phyloP scores from a whole-genome alignment of 2,888 invertebrate genomes.

The Melangyna quadrimaculata region DNA sequence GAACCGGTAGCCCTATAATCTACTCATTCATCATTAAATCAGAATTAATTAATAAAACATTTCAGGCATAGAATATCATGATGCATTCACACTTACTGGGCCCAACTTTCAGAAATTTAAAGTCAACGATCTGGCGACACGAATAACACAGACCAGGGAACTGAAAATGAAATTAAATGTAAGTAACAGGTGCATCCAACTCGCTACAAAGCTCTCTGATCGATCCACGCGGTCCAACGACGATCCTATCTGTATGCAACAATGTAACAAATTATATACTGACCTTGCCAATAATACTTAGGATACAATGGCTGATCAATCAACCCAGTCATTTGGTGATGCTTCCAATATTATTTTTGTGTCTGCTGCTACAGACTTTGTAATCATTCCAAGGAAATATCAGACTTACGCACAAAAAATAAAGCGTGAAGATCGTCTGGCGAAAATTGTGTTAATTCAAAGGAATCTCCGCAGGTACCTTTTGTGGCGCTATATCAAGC shows the following conservation, averaged over 20 bases:
- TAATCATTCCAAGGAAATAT: slow-evolving; percentile 84
- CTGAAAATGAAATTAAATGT: slow-evolving; percentile 80
- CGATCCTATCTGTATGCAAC: background rate
- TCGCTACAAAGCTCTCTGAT: background rate
- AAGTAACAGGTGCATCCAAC: slow-evolving; percentile 61
- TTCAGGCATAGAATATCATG: slow-evolving; percentile 86
- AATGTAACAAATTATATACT: background rate
- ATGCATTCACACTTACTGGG: slow-evolving; percentile 91
- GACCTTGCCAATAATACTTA: slow-evolving; percentile 48
- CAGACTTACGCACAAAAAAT: slow-evolving; percentile 85
- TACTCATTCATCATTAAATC: slow-evolving; percentile 5
- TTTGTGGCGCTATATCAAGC: slow-evolving; percentile 81
- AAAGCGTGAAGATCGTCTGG: slow-evolving; percentile 83
- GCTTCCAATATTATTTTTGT: slow-evolving; percentile 80
- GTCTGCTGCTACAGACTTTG: slow-evolving; percentile 85
- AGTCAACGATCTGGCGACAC: slow-evolving; percentile 75
- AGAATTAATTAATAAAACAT: slow-evolving; percentile 8
- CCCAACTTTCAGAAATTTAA: slow-evolving; percentile 78
- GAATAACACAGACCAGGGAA: slow-evolving; percentile 86
- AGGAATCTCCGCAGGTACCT: slow-evolving; percentile 81
- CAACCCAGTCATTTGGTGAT: slow-evolving; percentile 79
- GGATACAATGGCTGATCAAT: slow-evolving; percentile 78
- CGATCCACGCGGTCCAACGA: background rate
- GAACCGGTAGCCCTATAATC: slow-evolving; percentile 82
- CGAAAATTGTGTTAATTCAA: slow-evolving; percentile 85